phyloP scores from a whole-genome alignment of 2,797 vertebrate genomes.

The Mormyrops attenuatus region DNA sequence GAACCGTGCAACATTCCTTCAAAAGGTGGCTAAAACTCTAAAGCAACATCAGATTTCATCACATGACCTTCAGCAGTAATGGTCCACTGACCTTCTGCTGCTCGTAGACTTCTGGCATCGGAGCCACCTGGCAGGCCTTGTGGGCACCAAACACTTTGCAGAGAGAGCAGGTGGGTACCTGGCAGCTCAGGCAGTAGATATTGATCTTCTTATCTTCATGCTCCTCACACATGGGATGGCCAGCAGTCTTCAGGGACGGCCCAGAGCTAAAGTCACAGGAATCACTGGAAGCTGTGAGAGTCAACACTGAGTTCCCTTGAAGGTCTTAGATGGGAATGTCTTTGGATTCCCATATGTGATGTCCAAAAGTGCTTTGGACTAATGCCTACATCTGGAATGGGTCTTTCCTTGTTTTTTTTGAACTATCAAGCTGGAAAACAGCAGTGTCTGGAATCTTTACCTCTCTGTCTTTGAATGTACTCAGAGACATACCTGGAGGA shows the following conservation, averaged over 20 bases:
- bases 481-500: constrained; percentile 43
- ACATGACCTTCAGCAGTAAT: background rate
- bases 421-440: background rate
- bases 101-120: constrained; percentile 58
- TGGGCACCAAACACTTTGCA: constrained; percentile 75
- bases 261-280: constrained; percentile 27
- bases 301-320: background rate
- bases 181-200: constrained; percentile 70
- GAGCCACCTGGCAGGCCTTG: constrained; percentile 62
- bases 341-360: background rate
- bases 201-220: constrained; percentile 70
- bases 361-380: background rate
- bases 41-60: background rate
- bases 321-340: background rate
- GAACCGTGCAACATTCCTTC: background rate
- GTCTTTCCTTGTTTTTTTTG: background rate
- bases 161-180: constrained; percentile 68
- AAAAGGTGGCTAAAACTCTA: background rate
- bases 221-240: constrained; percentile 53
- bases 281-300: background rate
- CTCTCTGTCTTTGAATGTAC: background rate
- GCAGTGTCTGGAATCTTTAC: background rate
- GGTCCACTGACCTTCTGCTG: constrained; percentile 58
- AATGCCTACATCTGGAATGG: background rate
- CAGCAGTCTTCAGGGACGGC: constrained; percentile 37